These are phyloP conservation scores for Matsumyia berberina DNA, from an alignment of 2,888 invertebrate species.

Conservation along the genomic window DNA sequence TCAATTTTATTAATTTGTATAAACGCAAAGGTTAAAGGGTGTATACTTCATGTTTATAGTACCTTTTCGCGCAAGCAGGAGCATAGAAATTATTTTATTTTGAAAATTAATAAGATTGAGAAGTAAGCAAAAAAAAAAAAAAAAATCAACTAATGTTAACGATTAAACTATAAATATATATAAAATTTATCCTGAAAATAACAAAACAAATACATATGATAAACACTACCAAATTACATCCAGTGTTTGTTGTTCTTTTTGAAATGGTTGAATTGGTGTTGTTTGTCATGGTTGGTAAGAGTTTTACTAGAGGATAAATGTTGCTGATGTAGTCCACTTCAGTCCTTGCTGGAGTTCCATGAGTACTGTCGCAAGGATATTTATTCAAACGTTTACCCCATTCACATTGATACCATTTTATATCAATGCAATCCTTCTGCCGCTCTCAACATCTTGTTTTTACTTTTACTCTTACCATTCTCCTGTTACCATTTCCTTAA, in stretches of 20 bases:
- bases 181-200: constrained; percentile 48
- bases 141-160: constrained; percentile 41
- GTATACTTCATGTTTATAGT: constrained; percentile 47
- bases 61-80: constrained; percentile 38
- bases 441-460: too few relatives aligned
- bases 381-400: too few relatives aligned
- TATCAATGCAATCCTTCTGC: too few relatives aligned
- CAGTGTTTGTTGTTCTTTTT: not conserved
- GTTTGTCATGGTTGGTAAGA: not conserved
- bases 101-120: constrained; percentile 18
- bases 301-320: not conserved
- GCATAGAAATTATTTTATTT: constrained; percentile 45
- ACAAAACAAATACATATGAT: constrained; percentile 44
- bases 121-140: constrained; percentile 10
- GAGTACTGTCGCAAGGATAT: too few relatives aligned
- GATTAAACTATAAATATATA: constrained; percentile 49
- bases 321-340: too few relatives aligned
- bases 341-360: too few relatives aligned
- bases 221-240: constrained; percentile 64
- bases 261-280: too few relatives aligned
- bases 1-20: constrained; percentile 59
- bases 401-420: too few relatives aligned
- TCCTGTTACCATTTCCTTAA: too few relatives aligned
- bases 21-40: constrained; percentile 41
- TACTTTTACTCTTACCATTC: too few relatives aligned